These are phyloP conservation scores for Podiceps cristatus DNA, from an alignment of 2,113 vertebrate species.

Conservation along the genomic window DNA sequence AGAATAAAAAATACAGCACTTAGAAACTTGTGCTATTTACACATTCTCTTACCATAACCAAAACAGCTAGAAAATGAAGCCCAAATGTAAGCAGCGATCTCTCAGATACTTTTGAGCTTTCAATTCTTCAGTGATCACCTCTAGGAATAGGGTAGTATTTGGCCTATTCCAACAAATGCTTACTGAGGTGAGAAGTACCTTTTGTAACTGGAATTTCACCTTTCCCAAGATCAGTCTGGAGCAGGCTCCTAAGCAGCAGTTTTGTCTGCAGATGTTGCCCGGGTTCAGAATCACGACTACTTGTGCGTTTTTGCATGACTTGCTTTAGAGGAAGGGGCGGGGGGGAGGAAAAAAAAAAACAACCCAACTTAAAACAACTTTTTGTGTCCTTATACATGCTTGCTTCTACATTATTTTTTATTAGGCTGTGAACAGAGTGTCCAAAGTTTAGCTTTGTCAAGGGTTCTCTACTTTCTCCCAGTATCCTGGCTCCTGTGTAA, in stretches of 20 bases:
- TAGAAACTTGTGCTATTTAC: conserved; percentile 62
- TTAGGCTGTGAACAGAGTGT: neutral
- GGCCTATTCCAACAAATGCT: neutral
- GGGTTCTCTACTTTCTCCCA: neutral
- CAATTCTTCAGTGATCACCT: neutral
- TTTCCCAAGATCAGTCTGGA: neutral
- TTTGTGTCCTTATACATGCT: neutral
- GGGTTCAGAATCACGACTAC: neutral
- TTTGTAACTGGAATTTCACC: neutral
- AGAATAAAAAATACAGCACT: conserved; percentile 47
- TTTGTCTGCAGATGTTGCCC: neutral
- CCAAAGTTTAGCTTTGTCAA: neutral
- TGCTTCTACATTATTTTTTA: neutral
- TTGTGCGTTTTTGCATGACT: neutral
- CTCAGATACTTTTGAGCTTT: neutral
- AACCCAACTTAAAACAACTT: neutral
- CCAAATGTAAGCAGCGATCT: neutral
- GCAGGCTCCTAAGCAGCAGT: neutral
- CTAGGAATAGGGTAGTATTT: neutral
- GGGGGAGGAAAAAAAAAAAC: neutral
- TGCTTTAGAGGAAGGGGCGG: neutral
- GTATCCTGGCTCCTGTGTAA: neutral
- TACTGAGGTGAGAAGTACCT: neutral
- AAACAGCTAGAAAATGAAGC: conserved; percentile 26
- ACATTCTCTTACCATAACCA: neutral